These are phyloP conservation scores for Osmerus mordax DNA, from an alignment of 2,113 vertebrate species.

Conservation along the genomic window DNA sequence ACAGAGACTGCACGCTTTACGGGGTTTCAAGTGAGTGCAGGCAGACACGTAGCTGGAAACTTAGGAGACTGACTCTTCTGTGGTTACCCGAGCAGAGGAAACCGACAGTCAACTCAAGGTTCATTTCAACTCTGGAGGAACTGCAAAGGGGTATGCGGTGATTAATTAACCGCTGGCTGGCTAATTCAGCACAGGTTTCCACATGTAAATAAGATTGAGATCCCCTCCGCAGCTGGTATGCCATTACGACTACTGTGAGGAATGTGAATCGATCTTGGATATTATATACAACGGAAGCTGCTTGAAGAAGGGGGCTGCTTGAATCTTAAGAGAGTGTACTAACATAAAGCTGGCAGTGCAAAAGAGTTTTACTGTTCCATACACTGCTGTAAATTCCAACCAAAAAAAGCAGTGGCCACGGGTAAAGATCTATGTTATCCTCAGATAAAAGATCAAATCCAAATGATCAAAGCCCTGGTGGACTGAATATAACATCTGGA, in stretches of 20 bases:
- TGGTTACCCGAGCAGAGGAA: constrained; percentile 46
- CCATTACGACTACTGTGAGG: constrained; percentile 23
- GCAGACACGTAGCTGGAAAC: constrained; percentile 60
- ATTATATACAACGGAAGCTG: constrained; percentile 8
- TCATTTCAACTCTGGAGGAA: constrained; percentile 15
- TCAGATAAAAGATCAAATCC: too few relatives aligned
- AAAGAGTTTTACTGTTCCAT: too few relatives aligned
- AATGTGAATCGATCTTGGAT: constrained; percentile 28
- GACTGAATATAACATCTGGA: background rate
- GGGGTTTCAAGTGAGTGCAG: constrained; percentile 16
- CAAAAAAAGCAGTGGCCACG: too few relatives aligned
- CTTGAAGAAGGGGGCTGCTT: background rate
- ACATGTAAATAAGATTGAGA: constrained; percentile 33
- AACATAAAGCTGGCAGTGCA: too few relatives aligned
- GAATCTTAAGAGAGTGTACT: too few relatives aligned
- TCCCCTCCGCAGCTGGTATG: background rate
- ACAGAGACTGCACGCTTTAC: constrained; percentile 36
- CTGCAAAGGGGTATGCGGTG: constrained; percentile 13
- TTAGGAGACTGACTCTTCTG: constrained; percentile 36
- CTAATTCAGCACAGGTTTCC: constrained; percentile 20
- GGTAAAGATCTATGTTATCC: too few relatives aligned
- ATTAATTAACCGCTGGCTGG: constrained; percentile 34
- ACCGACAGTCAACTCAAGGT: constrained; percentile 34
- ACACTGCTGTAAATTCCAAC: too few relatives aligned
- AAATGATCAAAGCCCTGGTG: background rate